phyloP scores from a whole-genome alignment of 2,113 vertebrate genomes.

The Pomatostomus ruficeps region DNA sequence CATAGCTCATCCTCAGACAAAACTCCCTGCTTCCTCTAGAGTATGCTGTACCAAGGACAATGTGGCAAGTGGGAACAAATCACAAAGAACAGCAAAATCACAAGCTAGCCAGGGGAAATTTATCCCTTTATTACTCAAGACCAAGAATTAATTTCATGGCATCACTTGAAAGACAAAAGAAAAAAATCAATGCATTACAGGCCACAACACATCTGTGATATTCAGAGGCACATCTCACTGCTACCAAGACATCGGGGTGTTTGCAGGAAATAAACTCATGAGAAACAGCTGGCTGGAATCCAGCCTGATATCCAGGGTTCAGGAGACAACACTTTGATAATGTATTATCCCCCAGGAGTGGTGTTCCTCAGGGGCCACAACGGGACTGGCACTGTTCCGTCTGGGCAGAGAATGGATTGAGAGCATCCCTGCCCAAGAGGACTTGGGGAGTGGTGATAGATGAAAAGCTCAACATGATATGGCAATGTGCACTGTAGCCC shows the following conservation, averaged over 20 bases:
- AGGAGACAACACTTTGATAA: neutral
- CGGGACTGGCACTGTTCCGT: neutral
- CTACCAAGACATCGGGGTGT: neutral
- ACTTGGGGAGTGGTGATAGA: rapidly evolving
- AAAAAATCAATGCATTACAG: neutral
- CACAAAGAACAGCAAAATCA: neutral
- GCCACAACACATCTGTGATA: neutral
- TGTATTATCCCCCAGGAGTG: neutral
- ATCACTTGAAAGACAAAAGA: neutral
- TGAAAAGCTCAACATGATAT: neutral
- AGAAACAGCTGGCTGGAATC: neutral
- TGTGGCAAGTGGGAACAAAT: neutral
- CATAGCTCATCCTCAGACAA: neutral
- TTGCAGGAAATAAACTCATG: neutral
- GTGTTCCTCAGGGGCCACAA: neutral
- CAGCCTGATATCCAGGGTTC: neutral
- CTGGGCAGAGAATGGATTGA: neutral
- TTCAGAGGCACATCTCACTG: neutral
- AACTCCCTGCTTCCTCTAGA: neutral
- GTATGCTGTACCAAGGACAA: neutral
- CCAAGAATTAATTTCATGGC: neutral
- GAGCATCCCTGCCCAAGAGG: neutral
- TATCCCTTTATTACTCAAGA: neutral
- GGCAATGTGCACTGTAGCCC: neutral
- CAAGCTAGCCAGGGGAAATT: neutral